phyloP scores from a whole-genome alignment of 2,113 vertebrate genomes.

The Emberiza fucata region DNA sequence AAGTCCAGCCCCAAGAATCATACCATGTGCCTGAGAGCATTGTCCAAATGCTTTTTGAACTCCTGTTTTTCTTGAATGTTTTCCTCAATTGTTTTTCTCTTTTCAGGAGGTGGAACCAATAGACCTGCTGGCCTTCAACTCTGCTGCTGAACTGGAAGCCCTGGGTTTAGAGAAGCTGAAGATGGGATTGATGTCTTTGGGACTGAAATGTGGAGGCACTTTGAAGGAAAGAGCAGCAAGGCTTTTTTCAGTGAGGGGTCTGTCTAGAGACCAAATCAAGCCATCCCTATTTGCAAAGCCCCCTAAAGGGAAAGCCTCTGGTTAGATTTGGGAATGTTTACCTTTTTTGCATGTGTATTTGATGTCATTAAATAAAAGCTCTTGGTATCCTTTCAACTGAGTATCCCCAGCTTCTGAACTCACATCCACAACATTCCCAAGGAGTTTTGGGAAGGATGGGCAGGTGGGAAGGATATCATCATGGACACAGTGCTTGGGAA shows the following conservation, averaged over 20 bases:
- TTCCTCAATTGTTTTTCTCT: background rate
- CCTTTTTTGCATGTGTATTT: background rate
- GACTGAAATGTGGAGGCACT: slow-evolving; percentile 92
- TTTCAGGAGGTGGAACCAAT: slow-evolving; percentile 49
- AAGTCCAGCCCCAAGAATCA: background rate
- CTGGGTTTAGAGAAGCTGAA: slow-evolving; percentile 89
- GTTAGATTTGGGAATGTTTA: background rate
- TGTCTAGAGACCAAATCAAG: slow-evolving; percentile 77
- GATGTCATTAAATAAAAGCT: background rate
- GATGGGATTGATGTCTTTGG: slow-evolving; percentile 75
- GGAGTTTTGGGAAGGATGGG: background rate
- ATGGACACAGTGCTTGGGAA: background rate
- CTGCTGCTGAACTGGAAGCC: slow-evolving; percentile 77
- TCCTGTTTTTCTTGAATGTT: background rate
- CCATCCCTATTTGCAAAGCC: slow-evolving; percentile 81
- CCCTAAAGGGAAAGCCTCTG: slow-evolving; percentile 70
- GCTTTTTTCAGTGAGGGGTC: slow-evolving; percentile 83
- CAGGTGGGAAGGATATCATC: no score
- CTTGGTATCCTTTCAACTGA: background rate
- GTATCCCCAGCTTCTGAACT: background rate
- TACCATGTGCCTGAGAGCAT: background rate
- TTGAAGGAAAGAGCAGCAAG: slow-evolving; percentile 84
- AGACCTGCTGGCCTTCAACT: slow-evolving; percentile 70
- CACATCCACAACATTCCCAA: no score
- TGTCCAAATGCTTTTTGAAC: background rate